Conservation (phyloP, 2,888 invertebrate species). For the Caenorhabditis sp. region DNA sequence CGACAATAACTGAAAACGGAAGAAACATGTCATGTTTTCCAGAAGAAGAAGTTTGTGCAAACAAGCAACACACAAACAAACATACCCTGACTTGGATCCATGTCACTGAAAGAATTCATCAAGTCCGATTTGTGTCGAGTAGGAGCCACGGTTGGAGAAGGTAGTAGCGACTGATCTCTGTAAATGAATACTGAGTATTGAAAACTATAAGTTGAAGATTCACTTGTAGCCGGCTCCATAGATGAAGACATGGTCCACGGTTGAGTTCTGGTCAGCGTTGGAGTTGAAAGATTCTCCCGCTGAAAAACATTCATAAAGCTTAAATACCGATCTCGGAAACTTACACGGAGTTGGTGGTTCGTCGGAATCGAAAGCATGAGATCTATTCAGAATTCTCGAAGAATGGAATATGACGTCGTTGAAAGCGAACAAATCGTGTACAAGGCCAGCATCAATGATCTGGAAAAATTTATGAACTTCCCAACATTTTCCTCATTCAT, state of each 20-base stretch:
- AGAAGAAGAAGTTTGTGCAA: slow-evolving; percentile 32
- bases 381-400: slow-evolving; percentile 80
- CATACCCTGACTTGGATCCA: slow-evolving; percentile 80
- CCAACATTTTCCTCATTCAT: neutral
- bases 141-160: slow-evolving; percentile 72
- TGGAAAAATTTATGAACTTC: slow-evolving; percentile 56
- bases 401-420: slow-evolving; percentile 81
- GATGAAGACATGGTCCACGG: slow-evolving; percentile 78
- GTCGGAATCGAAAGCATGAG: slow-evolving; percentile 78
- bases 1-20: slow-evolving; percentile 85
- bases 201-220: neutral
- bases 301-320: slow-evolving; percentile 9
- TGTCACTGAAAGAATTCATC: slow-evolving; percentile 77
- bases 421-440: slow-evolving; percentile 83
- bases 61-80: slow-evolving; percentile 31
- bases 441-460: slow-evolving; percentile 86
- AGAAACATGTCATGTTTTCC: neutral
- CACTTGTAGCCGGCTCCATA: slow-evolving; percentile 74
- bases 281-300: slow-evolving; percentile 71
- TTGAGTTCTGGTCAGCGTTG: slow-evolving; percentile 76
- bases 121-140: slow-evolving; percentile 76
- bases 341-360: slow-evolving; percentile 72
- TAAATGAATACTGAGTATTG: slow-evolving; percentile 22
- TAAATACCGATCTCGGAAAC: neutral
- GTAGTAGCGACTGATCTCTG: slow-evolving; percentile 68